Evolutionary conservation across 1,140 invertebrate species (phyloP), one percentile per base, ranked within the genome.

Genomic region (Bombus vancouverensis): DNA sequence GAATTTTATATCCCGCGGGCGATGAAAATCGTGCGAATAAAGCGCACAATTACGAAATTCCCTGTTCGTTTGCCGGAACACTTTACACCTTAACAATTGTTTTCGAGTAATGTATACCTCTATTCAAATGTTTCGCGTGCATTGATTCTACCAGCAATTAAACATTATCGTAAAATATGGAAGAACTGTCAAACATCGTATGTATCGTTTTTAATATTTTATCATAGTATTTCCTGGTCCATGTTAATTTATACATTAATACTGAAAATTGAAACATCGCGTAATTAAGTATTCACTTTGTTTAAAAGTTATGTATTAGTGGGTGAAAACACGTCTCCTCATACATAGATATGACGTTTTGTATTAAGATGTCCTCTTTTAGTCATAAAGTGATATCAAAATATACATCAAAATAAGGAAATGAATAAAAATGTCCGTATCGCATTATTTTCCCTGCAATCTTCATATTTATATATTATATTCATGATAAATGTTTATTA

Each of bases 1-100:
- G 10, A 59, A 25, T 44, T 74, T 74, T 74, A 74, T 37, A 39
- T 62, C 34, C 37, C 25, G n/a, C 25, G 57, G 13, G 2, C 1
- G 53, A 1, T 15, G 75, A 28, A 62, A 77, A 77, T 59, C 25
- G 75, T 25, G 22, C 25, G 37, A 62, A 59, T 53, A 75, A 75
- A 75, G 18, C 10, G 44, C 32, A 34, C 18, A 75, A 75, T 75
- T 57, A 57, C n/a, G 32, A 75, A 75, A 75, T 57, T 18, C 72
- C n/a, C n/a, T 6, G 44, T 57, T 47, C 73, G 25, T 53, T 34
- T 25, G 32, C 22, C 18, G 44, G 13, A 25, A 57, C 47, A 57
- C 34, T 57, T 75, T 53, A 34, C 34, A 37, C 32, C 32, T 15
- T 47, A 8, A 53, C 10, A 75, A 75, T 75, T 75, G 47, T 37